Conservation (phyloP, 1,140 invertebrate species). For the Lucilia sericata region DNA sequence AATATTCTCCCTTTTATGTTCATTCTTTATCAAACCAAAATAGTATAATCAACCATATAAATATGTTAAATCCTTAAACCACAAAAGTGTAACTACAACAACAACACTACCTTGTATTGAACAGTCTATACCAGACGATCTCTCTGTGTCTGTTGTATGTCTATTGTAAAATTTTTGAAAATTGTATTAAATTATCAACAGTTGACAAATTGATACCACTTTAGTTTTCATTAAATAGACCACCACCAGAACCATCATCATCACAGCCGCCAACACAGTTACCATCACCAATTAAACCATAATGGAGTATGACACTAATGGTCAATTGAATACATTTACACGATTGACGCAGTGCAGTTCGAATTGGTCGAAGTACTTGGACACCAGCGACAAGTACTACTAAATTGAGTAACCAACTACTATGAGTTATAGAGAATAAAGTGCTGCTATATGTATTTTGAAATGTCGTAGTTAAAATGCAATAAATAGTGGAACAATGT, state of each 20-base stretch:
- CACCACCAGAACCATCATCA: not conserved
- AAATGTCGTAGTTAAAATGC: not conserved
- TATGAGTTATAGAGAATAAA: too few species aligned
- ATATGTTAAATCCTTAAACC: not conserved
- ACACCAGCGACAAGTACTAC: too few species aligned
- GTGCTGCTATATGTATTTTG: not conserved
- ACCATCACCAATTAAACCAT: not conserved
- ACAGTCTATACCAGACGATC: too few species aligned
- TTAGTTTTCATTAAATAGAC: slow-evolving; percentile 12
- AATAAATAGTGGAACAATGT: not conserved
- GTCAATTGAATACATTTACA: not conserved
- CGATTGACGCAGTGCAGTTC: not conserved
- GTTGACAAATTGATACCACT: slow-evolving; percentile 10
- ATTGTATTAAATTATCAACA: slow-evolving; percentile 13
- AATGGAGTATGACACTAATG: not conserved
- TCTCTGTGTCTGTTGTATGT: not conserved
- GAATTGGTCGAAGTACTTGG: not conserved
- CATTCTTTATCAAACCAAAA: too few species aligned
- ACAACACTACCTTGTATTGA: too few species aligned
- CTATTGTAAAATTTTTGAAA: not conserved
- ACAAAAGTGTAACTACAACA: not conserved
- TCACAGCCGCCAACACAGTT: too few species aligned
- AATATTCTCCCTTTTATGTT: too few species aligned
- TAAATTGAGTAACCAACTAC: too few species aligned
- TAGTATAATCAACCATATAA: too few species aligned